Base-by-base conservation (phyloP, 2,113 vertebrate genomes). In the Formicarius rufipectus region DNA sequence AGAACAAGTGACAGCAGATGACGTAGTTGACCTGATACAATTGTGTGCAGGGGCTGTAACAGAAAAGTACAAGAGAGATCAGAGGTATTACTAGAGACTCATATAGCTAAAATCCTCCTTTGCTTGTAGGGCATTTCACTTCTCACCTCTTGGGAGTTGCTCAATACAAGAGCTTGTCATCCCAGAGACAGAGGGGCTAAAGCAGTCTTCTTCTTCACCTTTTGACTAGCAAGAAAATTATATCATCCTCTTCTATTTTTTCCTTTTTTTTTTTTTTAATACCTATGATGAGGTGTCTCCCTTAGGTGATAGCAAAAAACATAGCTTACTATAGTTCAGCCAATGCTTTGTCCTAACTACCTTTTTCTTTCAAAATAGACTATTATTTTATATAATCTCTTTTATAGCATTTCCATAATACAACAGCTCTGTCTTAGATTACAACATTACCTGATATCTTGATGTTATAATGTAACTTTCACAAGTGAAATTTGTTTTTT, bases 311-410 rank as follows among this genome's bases (percentile, higher is more conserved):
- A 39, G 3, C 8, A 42, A n/a, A 85, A 71, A 30, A 0, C 6
- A 50, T 10, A 59, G 6, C 11, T 80, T 64, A 13, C 37, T 31
- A 14, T 20, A 52, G 17, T 72, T 73, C 4, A 23, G 5, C 12
- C 24, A 17, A 3, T 84, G 24, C 75, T 76, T 78, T 81, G 14
- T 69, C 45, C 31, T 44, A 74, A 21, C 6, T 33, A 35, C 18
- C 0, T 1, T 60, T 73, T 25, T 35, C n/a, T 24, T 93, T 84
- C 0, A 0, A 44, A 77, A 56, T 1, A 39, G 6, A 16, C 39
- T 9, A 55, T 5, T 19, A 44, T 69, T 60, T 68, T 56, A 69
- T 12, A 8, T 0, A 0, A 17, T 56, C 3, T n/a, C 1, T 28
- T 53, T 21, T 33, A 28, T 28, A 81, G 3, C 12, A 87, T 62